Base-by-base conservation (phyloP, 1,140 invertebrate genomes). In the Lerema accius region DNA sequence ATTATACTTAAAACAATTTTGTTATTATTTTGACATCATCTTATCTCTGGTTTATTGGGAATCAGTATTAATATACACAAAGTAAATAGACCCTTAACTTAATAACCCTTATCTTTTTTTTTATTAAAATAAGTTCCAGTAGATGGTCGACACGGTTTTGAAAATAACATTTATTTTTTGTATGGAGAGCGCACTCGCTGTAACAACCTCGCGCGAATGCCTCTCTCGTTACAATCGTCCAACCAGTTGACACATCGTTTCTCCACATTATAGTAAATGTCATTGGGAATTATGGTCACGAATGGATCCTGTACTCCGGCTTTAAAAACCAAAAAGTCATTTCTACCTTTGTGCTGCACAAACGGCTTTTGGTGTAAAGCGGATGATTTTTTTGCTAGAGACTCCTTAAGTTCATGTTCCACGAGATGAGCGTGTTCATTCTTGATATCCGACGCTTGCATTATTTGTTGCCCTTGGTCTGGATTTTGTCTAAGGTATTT, bases 241-340 rank as follows among this genome's bases (percentile, higher is more conserved):
- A 86, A 46, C 86, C 86, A 82, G 53, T 85, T 84, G 0, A 82
- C 78, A 26, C 86, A 89, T 43, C 74, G 75, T 42, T 86, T 89
- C 61, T 89, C 84, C 7, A 77, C 67, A 39, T 78, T 76, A 10
- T 87, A 86, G 39, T 83, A 86, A 9, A 89, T 86, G 45, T 69
- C 71, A 45, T 89, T 89, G 0, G 86, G 86, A 7, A 87, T 61
- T 0, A 84, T 61, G 9, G 76, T 81, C 0, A 79, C 73, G 16
- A 76, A 83, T 0, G 72, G 74, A 58, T 79, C 74, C 0, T 40
- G 43, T 10, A 62, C 5, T 6, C 65, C 64, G 0, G 71, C 43
- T 9, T 63, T 49, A 7, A 80, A 59, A 2, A 85, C 82, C 6
- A 85, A 63, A 45, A 73, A 85, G 32, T 85, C 80, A 23, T 82